phyloP scores from a whole-genome alignment of 2,888 invertebrate species.

The Andrena camellia region DNA sequence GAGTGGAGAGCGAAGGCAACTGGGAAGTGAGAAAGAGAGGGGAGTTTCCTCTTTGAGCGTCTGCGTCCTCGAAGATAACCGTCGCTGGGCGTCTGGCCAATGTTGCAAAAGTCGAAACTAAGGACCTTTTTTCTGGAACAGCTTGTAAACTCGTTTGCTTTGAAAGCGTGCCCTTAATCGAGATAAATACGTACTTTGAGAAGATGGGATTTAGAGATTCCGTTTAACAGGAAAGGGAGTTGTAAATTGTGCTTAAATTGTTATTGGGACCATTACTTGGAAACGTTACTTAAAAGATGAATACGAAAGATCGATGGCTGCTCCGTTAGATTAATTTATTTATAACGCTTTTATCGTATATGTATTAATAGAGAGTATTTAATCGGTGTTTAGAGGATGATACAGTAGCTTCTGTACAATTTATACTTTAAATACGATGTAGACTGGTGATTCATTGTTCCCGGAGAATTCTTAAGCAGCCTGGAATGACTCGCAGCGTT shows the following conservation, averaged over 20 bases:
- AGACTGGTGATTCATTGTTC: neutral
- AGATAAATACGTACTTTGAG: too few relatives aligned
- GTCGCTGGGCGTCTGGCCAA: constrained; percentile 55
- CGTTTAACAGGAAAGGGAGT: neutral
- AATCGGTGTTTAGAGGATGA: neutral
- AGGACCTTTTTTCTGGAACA: constrained; percentile 1
- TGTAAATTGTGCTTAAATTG: constrained; percentile 5
- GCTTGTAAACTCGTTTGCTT: neutral
- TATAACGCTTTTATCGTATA: neutral
- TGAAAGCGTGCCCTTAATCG: neutral
- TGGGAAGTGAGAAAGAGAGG: constrained; percentile 10
- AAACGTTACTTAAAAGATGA: neutral
- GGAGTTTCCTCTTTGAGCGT: constrained; percentile 36
- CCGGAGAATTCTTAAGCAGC: neutral
- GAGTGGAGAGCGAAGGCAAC: neutral
- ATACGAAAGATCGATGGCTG: neutral
- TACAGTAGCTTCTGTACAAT: neutral
- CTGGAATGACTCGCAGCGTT: neutral
- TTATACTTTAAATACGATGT: neutral
- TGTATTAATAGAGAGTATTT: neutral
- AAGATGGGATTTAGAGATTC: neutral
- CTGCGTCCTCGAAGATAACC: constrained; percentile 35
- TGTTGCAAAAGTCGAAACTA: constrained; percentile 23
- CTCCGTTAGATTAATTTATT: neutral
- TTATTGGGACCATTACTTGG: neutral